Base-by-base conservation (phyloP, 2,113 vertebrate genomes). In the Dipodomys merriami region DNA sequence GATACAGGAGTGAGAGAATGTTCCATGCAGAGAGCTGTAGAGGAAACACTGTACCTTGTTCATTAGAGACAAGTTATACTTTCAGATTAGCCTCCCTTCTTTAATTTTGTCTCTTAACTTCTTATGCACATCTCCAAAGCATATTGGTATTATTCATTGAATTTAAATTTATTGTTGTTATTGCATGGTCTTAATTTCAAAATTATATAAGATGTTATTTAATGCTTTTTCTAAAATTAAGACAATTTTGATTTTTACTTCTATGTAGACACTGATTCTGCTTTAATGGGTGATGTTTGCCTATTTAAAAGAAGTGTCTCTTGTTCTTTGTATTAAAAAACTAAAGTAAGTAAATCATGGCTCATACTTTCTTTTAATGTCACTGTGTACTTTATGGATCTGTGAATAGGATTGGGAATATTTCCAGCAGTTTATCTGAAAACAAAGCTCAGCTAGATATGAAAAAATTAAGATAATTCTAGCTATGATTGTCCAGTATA, bases 401-500 rank as follows among this genome's bases (percentile, higher is more conserved):
- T 78, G 62, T 65, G 60, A 95, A 67, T 62, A 60, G 23, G 22
- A 49, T 86, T 71, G 68, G 27, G 44, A 87, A 78, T 80, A 82
- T 18, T 30, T 94, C 89, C 77, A 90, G 91, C 35, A 93, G 82
- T 60, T 29, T 92, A 62, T 82, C 79, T 64, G 72, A 92, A 96
- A 91, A 94, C 64, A 95, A 92, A 83, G 49, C 91, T 91, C 92
- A 90, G 68, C 86, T 92, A 91, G 95, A 84, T 91, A 91, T 92
- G 74, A 93, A 95, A 90, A 77, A 29, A 49, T 49, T 68, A 88
- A 94, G 69, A 76, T 91, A 88, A 83, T 88, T 95, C 80, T 81
- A 88, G 77, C 69, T 93, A 53, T 96, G 93, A 91, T 84, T 87
- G 77, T 93, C 69, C 84, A 86, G 46, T 68, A 90, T 39, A 44